Percentiles rank a stretch among this genome's conserved stretches.
phyloP scores from a whole-genome alignment of 92 coral and sea anemone genomes.

The Porites divaricata region DNA sequence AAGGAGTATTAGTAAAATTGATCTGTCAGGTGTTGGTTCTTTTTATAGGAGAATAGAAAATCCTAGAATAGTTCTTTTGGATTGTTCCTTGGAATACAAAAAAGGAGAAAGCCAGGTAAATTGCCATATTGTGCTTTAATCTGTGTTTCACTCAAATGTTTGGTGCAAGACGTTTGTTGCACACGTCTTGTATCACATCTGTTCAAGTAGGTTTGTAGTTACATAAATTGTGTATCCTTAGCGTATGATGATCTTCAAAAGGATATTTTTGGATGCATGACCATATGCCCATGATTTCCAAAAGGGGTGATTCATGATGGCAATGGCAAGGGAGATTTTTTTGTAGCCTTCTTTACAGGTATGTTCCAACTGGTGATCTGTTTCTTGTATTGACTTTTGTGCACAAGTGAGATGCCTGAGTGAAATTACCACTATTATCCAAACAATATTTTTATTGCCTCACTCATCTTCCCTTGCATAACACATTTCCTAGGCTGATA shows the following conservation, averaged over 20 bases:
- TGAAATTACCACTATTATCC: no score
- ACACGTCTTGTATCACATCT: not conserved
- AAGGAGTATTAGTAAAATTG: not conserved
- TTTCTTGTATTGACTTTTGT: no score
- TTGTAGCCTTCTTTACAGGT: no score
- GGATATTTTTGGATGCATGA: no score
- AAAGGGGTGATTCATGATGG: no score
- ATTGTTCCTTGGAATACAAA: slow-evolving; percentile 96
- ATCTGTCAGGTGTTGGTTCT: not conserved
- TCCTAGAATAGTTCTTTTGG: slow-evolving; percentile 92
- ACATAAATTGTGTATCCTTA: no score
- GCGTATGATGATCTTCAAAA: no score
- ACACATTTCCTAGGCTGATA: not conserved
- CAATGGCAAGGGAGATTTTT: no score
- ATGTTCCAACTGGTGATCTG: no score
- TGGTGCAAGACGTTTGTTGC: not conserved
- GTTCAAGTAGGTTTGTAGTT: no score
- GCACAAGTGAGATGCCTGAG: no score
- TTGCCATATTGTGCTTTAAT: not conserved
- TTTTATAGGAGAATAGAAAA: slow-evolving; percentile 85
- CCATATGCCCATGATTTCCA: no score
- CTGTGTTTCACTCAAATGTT: not conserved
- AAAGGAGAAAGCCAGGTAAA: slow-evolving; percentile 98
- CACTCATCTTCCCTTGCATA: not conserved
- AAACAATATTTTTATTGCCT: not conserved